These are phyloP conservation scores for Crocidura indochinensis DNA, from an alignment of 2,797 vertebrate species.

Conservation along the genomic window DNA sequence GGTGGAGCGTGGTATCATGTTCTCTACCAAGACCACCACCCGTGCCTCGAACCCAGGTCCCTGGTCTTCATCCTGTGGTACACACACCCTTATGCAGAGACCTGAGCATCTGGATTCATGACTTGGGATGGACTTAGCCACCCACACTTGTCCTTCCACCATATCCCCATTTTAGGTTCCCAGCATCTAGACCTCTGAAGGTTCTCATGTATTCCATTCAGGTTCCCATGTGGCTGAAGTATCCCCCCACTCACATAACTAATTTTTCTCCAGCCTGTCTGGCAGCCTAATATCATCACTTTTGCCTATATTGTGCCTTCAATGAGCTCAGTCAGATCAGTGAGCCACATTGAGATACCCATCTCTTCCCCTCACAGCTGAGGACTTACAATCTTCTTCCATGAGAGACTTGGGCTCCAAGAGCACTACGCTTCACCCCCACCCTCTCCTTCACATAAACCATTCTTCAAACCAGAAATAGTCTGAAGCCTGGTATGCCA, in stretches of 20 bases:
- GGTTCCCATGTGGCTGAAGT: background rate
- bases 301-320: background rate
- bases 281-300: background rate
- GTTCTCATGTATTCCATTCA: background rate
- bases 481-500: constrained; percentile 76
- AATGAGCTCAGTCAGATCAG: constrained; percentile 7
- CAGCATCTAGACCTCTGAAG: background rate
- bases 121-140: background rate
- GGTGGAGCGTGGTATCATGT: constrained; percentile 93
- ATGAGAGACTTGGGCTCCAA: constrained; percentile 29
- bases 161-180: background rate
- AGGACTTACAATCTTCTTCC: background rate
- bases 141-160: background rate
- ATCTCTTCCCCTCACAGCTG: constrained; percentile 16
- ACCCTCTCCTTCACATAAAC: constrained; percentile 60
- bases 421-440: constrained; percentile 47
- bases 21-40: constrained; percentile 94
- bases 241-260: background rate
- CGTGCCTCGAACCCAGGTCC: constrained; percentile 92
- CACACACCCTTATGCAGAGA: constrained; percentile 56
- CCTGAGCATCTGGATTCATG: background rate
- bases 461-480: constrained; percentile 83
- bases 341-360: background rate
- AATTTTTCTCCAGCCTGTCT: background rate
- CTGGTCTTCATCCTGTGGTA: constrained; percentile 81